These are phyloP conservation scores for Fistularia tabacaria DNA, from an alignment of 2,797 vertebrate species.

Conservation along the genomic window DNA sequence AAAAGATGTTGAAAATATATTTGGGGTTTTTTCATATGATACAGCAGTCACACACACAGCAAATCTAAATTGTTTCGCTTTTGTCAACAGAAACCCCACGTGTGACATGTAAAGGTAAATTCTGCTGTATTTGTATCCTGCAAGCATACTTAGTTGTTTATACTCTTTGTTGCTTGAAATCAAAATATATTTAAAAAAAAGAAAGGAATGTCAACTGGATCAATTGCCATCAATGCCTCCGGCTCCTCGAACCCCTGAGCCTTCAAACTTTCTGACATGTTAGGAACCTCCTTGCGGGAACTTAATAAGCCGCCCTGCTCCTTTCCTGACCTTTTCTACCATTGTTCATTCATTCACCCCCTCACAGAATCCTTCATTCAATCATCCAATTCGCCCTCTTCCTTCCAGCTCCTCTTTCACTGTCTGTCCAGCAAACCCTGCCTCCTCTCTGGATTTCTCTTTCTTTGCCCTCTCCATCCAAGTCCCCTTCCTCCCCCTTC, in stretches of 20 bases:
- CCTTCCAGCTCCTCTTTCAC: slow-evolving; percentile 57
- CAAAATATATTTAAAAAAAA: too few species aligned
- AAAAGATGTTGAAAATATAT: too few species aligned
- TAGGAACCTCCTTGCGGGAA: slow-evolving; percentile 6
- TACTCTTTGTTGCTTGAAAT: too few species aligned
- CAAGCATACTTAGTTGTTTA: too few species aligned
- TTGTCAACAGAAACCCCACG: too few species aligned
- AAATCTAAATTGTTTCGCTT: too few species aligned
- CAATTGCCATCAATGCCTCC: too few species aligned
- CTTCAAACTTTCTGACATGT: slow-evolving; percentile 1
- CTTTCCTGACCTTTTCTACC: slow-evolving; percentile 50
- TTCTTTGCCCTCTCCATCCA: slow-evolving; percentile 57
- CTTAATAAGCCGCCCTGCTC: slow-evolving; percentile 27
- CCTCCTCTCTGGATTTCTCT: slow-evolving; percentile 52
- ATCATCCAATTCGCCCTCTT: slow-evolving; percentile 40
- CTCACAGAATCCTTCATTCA: slow-evolving; percentile 45
- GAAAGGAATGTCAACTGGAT: too few species aligned
- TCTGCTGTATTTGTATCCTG: too few species aligned
- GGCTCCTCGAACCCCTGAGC: not conserved
- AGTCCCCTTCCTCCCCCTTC: slow-evolving; percentile 56
- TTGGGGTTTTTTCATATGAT: too few species aligned
- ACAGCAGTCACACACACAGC: too few species aligned
- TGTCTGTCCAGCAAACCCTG: slow-evolving; percentile 30
- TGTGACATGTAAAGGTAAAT: too few species aligned
- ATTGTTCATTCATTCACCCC: slow-evolving; percentile 34